A percentile compares a stretch with the other conserved stretches of the same genome.
These are phyloP conservation scores for Perodicticus potto DNA, from an alignment of 2,797 vertebrate species.

Conservation along the genomic window DNA sequence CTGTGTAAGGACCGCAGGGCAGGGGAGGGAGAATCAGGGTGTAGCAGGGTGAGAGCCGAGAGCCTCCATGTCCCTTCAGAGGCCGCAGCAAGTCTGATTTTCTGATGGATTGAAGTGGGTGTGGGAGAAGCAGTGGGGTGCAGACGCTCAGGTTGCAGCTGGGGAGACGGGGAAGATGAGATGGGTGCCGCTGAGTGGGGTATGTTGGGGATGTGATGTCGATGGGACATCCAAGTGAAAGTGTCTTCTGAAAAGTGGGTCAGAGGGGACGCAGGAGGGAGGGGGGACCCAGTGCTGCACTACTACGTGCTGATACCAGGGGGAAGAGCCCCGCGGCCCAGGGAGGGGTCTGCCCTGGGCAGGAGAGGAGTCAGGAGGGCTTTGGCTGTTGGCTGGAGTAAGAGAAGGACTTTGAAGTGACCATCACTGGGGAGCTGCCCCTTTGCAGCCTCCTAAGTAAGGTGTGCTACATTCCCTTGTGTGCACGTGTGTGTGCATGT, in stretches of 20 bases:
- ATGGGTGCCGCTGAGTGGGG: background rate
- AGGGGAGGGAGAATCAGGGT: background rate
- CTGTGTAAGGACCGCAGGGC: accelerated
- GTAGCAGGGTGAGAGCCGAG: accelerated
- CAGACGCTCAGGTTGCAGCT: too few relatives aligned
- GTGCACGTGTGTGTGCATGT: too few relatives aligned
- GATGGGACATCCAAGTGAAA: accelerated
- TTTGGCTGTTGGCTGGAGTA: background rate
- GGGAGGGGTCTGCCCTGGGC: background rate
- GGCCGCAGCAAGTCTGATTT: accelerated
- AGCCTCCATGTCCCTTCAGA: accelerated
- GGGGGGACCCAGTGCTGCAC: background rate
- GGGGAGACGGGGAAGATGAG: background rate
- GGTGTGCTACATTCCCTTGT: background rate
- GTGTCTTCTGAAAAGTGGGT: background rate
- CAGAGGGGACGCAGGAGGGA: accelerated
- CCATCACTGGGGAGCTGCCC: background rate
- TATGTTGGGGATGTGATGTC: accelerated
- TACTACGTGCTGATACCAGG: background rate
- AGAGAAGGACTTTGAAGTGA: background rate
- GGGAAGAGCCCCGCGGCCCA: background rate
- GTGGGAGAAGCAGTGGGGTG: background rate
- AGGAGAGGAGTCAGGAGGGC: background rate
- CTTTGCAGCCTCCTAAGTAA: background rate
- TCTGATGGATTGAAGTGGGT: background rate